These are phyloP conservation scores for Campopleginae sp. DNA, from an alignment of 2,888 invertebrate species.

Conservation along the genomic window DNA sequence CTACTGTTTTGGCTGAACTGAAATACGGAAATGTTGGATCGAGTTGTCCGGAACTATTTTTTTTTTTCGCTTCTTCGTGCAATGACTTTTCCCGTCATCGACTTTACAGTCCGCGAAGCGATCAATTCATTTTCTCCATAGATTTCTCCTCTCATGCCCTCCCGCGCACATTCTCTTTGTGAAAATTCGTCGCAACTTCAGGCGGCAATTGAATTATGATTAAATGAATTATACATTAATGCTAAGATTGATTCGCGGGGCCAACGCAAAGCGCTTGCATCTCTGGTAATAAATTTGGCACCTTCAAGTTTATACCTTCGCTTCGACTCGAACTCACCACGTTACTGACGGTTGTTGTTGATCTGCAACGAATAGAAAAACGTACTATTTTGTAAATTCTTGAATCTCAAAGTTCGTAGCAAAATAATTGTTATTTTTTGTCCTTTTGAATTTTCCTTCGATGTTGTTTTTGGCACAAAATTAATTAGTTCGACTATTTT, in stretches of 20 bases:
- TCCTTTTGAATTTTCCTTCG: neutral
- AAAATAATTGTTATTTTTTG: neutral
- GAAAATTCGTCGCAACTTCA: conserved; percentile 40
- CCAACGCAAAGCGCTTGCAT: conserved; percentile 76
- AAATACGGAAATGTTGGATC: neutral
- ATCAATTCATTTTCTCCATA: conserved; percentile 18
- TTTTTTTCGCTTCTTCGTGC: neutral
- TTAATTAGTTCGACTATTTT: neutral
- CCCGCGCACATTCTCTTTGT: conserved; percentile 8
- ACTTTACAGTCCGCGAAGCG: neutral
- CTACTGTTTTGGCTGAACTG: conserved; percentile 3
- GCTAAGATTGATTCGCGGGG: conserved; percentile 76
- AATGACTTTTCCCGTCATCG: neutral
- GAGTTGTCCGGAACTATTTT: conserved; percentile 20
- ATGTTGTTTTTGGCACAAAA: neutral
- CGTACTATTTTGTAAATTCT: neutral
- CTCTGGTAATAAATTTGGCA: conserved; percentile 77
- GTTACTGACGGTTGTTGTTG: conserved; percentile 79
- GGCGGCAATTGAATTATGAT: conserved; percentile 36
- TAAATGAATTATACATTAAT: conserved; percentile 62
- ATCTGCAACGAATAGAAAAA: conserved; percentile 74
- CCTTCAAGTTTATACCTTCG: conserved; percentile 76
- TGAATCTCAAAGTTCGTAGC: neutral
- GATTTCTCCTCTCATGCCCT: neutral
- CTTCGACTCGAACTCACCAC: conserved; percentile 71